phyloP scores from a whole-genome alignment of 2,888 invertebrate species.

The Omphaloscelis lunosa region DNA sequence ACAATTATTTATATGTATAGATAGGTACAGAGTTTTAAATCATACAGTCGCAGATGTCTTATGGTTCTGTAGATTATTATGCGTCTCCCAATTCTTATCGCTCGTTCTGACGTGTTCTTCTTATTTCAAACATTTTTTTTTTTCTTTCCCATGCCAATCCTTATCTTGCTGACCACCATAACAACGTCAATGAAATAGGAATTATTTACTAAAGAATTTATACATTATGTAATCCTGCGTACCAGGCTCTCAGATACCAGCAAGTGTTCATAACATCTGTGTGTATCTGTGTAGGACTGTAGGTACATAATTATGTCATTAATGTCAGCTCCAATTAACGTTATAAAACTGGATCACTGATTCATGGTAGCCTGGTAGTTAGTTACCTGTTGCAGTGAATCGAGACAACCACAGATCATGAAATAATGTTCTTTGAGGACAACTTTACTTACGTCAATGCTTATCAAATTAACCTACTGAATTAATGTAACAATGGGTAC shows the following conservation, averaged over 20 bases:
- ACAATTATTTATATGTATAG: no score
- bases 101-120: background rate
- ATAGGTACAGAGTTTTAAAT: background rate
- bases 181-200: background rate
- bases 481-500: background rate
- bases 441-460: background rate
- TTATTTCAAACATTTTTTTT: background rate
- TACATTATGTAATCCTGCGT: background rate
- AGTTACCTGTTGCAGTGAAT: slow-evolving; percentile 33
- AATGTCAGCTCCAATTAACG: slow-evolving; percentile 19
- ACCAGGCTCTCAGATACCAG: slow-evolving; percentile 15
- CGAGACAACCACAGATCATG: background rate
- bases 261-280: slow-evolving; percentile 21
- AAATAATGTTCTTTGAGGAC: background rate
- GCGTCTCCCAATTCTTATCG: background rate
- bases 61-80: background rate
- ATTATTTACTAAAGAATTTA: background rate
- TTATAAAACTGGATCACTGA: slow-evolving; percentile 23
- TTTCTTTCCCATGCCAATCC: background rate
- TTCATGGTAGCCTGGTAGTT: slow-evolving; percentile 26
- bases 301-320: slow-evolving; percentile 19
- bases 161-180: background rate
- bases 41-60: background rate
- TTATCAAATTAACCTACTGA: background rate
- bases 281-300: slow-evolving; percentile 1